Evolutionary conservation across 2,797 vertebrate genomes (phyloP).

Genomic region (Xiphophorus birchmanni): DNA sequence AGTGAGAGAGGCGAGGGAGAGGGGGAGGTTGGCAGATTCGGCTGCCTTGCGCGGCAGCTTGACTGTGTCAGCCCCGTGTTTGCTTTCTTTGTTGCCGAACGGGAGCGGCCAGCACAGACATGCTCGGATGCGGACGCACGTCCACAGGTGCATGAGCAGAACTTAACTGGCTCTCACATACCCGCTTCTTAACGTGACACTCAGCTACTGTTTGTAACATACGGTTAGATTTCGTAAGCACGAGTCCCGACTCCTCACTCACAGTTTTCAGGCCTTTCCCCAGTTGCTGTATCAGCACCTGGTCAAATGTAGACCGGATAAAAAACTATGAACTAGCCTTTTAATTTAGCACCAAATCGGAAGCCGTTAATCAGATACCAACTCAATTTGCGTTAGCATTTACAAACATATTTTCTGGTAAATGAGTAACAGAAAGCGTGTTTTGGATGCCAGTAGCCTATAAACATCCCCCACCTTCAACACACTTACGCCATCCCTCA

Average conservation of each 20-base stretch:
- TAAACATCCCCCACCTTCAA: neutral
- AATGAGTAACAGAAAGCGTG: neutral
- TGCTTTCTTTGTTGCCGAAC: conserved; percentile 73
- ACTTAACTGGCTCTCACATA: conserved; percentile 7
- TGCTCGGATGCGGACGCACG: conserved; percentile 11
- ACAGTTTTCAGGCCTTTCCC: neutral
- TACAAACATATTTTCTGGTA: neutral
- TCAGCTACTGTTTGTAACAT: neutral
- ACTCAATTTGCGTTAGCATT: neutral
- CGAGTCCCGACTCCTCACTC: neutral
- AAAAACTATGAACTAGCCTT: neutral
- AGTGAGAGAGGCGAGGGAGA: conserved; percentile 14
- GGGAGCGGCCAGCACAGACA: conserved; percentile 50
- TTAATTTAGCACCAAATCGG: neutral
- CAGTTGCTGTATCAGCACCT: neutral
- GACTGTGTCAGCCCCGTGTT: conserved; percentile 75
- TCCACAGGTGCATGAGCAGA: conserved; percentile 8
- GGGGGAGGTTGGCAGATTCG: conserved; percentile 56
- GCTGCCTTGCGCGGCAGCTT: conserved; percentile 73
- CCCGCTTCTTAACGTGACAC: neutral
- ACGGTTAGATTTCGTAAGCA: neutral
- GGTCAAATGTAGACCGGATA: neutral
- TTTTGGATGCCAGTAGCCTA: neutral
- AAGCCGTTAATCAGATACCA: neutral
- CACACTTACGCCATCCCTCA: neutral